Percentiles rank a stretch among this genome's conserved stretches.
These are phyloP conservation scores for Haemorhous mexicanus DNA, from an alignment of 2,113 vertebrate genomes.

Conservation along the genomic window DNA sequence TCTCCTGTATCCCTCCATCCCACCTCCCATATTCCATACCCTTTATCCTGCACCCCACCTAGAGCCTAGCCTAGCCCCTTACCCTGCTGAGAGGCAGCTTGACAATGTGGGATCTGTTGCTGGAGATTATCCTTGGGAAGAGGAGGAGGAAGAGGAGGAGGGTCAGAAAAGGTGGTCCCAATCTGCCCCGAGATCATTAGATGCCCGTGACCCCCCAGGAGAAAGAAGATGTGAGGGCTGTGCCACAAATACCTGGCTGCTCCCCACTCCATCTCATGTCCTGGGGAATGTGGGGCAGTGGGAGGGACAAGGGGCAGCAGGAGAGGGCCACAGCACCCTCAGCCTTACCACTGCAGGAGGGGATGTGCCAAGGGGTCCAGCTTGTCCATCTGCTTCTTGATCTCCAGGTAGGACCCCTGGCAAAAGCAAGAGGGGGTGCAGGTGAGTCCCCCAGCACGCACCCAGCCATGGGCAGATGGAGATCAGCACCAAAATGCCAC, in stretches of 20 bases:
- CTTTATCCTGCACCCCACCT: fast-evolving
- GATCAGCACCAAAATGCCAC: not conserved
- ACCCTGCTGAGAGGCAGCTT: conserved; percentile 99
- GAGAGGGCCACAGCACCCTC: fast-evolving
- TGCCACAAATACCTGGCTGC: fast-evolving
- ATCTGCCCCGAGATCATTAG: fast-evolving
- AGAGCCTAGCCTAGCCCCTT: conserved; percentile 60
- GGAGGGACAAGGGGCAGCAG: fast-evolving
- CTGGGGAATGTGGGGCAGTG: fast-evolving
- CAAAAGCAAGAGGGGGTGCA: not conserved
- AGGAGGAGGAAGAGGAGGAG: not conserved
- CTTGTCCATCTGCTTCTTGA: conserved; percentile 99
- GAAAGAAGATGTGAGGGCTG: not conserved
- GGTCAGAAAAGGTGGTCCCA: not conserved
- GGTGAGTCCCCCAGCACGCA: not conserved
- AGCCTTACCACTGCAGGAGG: conserved; percentile 89
- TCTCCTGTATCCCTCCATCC: not conserved
- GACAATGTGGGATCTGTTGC: conserved; percentile 98
- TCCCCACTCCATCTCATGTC: not conserved
- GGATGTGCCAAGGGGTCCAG: conserved; percentile 95
- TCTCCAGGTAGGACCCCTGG: conserved; percentile 97
- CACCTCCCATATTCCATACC: not conserved
- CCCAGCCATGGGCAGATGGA: not conserved
- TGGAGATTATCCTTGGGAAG: conserved; percentile 93
- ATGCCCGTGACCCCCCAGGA: fast-evolving